A percentile compares a stretch with the other conserved stretches of the same genome.
Evolutionary conservation across 2,888 invertebrate genomes (phyloP).

Genomic region (Molanna angustata): DNA sequence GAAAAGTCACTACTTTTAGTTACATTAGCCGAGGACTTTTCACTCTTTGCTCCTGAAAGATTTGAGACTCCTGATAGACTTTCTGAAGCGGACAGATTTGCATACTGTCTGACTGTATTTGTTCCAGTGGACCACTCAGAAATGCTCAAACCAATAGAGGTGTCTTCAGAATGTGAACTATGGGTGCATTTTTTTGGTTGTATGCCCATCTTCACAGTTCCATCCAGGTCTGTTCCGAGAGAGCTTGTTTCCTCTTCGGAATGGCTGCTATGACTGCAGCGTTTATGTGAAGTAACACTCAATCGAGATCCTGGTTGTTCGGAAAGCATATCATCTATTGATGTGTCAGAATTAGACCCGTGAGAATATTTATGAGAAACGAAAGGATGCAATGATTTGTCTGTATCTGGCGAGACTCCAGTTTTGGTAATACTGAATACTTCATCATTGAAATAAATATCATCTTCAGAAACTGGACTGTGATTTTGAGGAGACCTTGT

Average conservation of each 20-base stretch:
- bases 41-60: conserved; percentile 59
- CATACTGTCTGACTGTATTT: conserved; percentile 78
- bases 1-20: conserved; percentile 56
- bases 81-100: conserved; percentile 69
- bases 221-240: conserved; percentile 75
- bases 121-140: conserved; percentile 89
- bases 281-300: conserved; percentile 56
- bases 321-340: conserved; percentile 60
- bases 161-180: conserved; percentile 82
- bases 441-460: conserved; percentile 57
- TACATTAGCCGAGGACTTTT: conserved; percentile 56
- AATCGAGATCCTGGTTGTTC: conserved; percentile 56
- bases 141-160: conserved; percentile 79
- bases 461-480: conserved; percentile 61
- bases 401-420: conserved; percentile 58
- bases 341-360: conserved; percentile 63
- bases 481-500: conserved; percentile 59
- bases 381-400: conserved; percentile 47
- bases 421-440: conserved; percentile 60
- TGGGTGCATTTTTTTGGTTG: conserved; percentile 81
- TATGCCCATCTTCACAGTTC: conserved; percentile 75
- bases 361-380: conserved; percentile 50
- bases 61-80: conserved; percentile 57
- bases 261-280: conserved; percentile 68
- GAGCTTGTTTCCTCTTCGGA: conserved; percentile 75